Evolutionary conservation across 2,888 invertebrate genomes (phyloP).

Genomic region (Cremastinae sp.): DNA sequence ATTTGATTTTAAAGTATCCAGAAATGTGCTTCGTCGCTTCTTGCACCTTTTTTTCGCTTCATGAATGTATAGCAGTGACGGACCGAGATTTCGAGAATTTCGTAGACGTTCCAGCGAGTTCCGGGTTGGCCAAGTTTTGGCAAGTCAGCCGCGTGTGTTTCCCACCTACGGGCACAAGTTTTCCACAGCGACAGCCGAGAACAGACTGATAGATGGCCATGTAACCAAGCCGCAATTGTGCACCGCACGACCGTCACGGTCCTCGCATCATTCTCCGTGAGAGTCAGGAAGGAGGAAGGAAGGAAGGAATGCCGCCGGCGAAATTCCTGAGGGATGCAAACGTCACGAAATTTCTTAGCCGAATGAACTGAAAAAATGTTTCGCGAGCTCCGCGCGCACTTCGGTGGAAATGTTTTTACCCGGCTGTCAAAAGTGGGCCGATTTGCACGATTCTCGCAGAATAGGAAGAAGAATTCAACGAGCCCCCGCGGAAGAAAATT

Average conservation of each 20-base stretch:
- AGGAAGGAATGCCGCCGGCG: constrained; percentile 32
- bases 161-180: constrained; percentile 38
- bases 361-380: too few relatives aligned
- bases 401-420: too few relatives aligned
- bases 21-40: too few relatives aligned
- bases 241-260: constrained; percentile 44
- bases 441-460: too few relatives aligned
- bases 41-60: neutral
- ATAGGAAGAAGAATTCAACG: constrained; percentile 34
- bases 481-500: constrained; percentile 36
- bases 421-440: too few relatives aligned
- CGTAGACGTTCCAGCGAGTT: constrained; percentile 14
- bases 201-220: constrained; percentile 33
- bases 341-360: too few relatives aligned
- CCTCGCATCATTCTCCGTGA: constrained; percentile 50
- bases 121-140: constrained; percentile 54
- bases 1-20: too few relatives aligned
- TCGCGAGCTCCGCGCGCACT: too few relatives aligned
- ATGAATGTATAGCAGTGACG: constrained; percentile 8
- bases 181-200: constrained; percentile 35
- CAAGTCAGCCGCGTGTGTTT: constrained; percentile 47
- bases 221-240: constrained; percentile 47
- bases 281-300: constrained; percentile 1
- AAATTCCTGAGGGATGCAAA: constrained; percentile 11
- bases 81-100: constrained; percentile 48